phyloP scores from a whole-genome alignment of 2,113 vertebrate genomes.

The Muntiacus muntjak region DNA sequence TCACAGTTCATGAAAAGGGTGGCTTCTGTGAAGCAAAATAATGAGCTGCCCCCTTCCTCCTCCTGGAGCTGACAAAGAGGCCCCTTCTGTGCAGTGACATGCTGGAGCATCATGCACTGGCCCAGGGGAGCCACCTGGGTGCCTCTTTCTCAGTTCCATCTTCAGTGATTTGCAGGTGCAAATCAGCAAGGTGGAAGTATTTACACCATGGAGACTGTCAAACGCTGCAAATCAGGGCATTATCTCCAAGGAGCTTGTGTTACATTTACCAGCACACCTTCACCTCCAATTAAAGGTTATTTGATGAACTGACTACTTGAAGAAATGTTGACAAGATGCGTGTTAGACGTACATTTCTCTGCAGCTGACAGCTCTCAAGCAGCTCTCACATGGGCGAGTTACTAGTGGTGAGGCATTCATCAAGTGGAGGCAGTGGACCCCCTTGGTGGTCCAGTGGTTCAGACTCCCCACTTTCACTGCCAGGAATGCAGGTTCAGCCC shows the following conservation, averaged over 20 bases:
- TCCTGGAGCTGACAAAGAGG: neutral
- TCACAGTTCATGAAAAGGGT: neutral
- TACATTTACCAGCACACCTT: neutral
- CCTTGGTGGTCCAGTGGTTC: neutral
- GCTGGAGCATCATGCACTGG: neutral
- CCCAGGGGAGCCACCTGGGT: neutral
- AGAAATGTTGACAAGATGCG: neutral
- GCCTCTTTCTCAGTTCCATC: neutral
- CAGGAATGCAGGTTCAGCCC: neutral
- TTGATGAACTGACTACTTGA: neutral
- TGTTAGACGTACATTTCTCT: neutral
- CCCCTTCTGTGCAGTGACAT: neutral
- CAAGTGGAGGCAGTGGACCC: neutral
- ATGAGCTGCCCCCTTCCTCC: neutral
- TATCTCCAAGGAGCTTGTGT: neutral
- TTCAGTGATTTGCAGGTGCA: neutral
- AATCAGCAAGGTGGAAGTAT: neutral
- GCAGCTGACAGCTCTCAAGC: neutral
- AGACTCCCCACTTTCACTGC: neutral
- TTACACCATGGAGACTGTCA: neutral
- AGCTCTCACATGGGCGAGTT: neutral
- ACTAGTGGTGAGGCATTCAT: neutral
- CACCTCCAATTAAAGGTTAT: neutral
- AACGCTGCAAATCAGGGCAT: neutral
- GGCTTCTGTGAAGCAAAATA: neutral